Conservation (phyloP, 2,888 invertebrate species). For the Megastigmus dorsalis region DNA sequence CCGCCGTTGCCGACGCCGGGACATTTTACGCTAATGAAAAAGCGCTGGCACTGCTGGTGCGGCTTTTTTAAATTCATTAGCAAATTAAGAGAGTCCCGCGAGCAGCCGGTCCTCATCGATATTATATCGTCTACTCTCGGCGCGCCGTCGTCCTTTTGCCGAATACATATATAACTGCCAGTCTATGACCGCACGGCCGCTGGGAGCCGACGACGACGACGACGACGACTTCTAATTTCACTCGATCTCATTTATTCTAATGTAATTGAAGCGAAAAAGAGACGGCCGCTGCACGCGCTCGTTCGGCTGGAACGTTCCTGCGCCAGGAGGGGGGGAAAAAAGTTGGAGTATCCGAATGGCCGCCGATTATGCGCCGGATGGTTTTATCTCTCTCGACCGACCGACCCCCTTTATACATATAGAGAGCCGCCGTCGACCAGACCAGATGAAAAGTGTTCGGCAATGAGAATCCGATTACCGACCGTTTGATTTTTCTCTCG, state of each 20-base stretch:
- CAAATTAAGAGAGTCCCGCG: not conserved
- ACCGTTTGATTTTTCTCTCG: not conserved
- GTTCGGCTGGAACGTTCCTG: not conserved
- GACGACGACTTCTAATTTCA: not conserved
- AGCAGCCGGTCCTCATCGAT: too few relatives aligned
- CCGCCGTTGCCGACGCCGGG: not conserved
- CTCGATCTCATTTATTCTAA: not conserved
- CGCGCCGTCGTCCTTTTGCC: too few relatives aligned
- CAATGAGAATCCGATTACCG: not conserved
- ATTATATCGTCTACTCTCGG: too few relatives aligned
- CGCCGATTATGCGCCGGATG: not conserved
- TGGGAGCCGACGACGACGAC: not conserved
- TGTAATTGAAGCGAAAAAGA: not conserved
- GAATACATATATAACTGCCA: too few relatives aligned
- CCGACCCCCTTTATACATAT: not conserved
- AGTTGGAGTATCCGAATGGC: too few relatives aligned
- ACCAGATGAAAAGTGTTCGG: not conserved
- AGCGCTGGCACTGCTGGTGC: not conserved
- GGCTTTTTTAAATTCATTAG: slow-evolving; percentile 11
- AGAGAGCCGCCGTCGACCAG: too few relatives aligned
- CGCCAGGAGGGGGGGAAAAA: not conserved
- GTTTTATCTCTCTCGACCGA: not conserved
- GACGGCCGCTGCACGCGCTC: not conserved
- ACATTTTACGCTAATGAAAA: slow-evolving; percentile 2
- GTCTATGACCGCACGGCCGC: too few relatives aligned